Evolutionary conservation across 1,140 invertebrate species (phyloP).

Genomic region (Hypsibius dujardini): DNA sequence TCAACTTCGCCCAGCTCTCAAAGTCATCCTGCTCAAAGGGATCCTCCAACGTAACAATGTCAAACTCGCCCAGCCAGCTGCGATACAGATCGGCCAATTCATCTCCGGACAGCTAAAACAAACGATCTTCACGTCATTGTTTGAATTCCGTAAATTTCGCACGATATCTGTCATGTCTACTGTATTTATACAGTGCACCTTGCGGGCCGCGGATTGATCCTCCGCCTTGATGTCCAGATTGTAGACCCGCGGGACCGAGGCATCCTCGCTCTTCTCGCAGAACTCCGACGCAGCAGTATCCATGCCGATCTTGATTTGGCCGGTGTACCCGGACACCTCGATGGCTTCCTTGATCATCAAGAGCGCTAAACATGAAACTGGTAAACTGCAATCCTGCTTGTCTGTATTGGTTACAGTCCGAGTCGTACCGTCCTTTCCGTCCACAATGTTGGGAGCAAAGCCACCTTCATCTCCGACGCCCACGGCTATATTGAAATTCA

Average conservation of each 20-base stretch:
- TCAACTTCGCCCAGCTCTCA: constrained; percentile 72
- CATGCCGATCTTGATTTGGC: constrained; percentile 91
- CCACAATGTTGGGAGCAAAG: constrained; percentile 65
- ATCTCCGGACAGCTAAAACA: constrained; percentile 37
- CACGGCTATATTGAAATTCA: constrained; percentile 20
- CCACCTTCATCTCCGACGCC: constrained; percentile 26
- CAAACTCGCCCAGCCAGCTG: constrained; percentile 78
- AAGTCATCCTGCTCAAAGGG: constrained; percentile 65
- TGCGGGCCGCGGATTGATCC: background rate
- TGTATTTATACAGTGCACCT: constrained; percentile 37
- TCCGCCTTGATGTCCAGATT: constrained; percentile 87
- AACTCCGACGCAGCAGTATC: constrained; percentile 98
- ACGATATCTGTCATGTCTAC: too few relatives aligned
- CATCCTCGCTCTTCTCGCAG: constrained; percentile 35
- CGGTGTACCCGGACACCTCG: constrained; percentile 76
- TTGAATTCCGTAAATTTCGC: too few relatives aligned
- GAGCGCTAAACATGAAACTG: constrained; percentile 36
- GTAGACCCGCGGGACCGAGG: constrained; percentile 47
- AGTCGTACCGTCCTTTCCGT: constrained; percentile 63
- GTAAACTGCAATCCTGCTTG: constrained; percentile 8
- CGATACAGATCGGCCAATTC: constrained; percentile 70
- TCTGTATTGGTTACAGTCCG: background rate
- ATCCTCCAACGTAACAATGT: constrained; percentile 82
- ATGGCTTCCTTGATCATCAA: constrained; percentile 76
- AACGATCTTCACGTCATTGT: too few relatives aligned